Evolutionary conservation across 1,140 invertebrate species (phyloP).

Genomic region (Drosophila serrata): DNA sequence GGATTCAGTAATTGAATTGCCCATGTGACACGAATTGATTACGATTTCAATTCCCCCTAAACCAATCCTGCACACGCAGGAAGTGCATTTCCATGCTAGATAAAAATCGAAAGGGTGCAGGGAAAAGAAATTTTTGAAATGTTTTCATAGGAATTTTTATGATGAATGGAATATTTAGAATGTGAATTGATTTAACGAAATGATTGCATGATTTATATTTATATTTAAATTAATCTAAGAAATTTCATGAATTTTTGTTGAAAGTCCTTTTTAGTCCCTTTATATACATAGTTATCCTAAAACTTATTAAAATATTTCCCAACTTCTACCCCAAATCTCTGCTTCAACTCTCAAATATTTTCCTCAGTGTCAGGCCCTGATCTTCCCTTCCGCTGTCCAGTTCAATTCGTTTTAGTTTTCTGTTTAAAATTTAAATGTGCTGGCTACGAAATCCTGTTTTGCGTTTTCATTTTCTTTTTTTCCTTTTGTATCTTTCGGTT

Average conservation of each 20-base stretch:
- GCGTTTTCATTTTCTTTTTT: slow-evolving; percentile 7
- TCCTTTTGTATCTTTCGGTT: neutral
- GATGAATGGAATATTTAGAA: neutral
- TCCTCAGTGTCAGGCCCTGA: slow-evolving; percentile 10
- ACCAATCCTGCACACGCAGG: slow-evolving; percentile 30
- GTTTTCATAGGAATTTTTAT: neutral
- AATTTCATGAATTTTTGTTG: no score
- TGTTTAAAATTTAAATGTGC: slow-evolving; percentile 73
- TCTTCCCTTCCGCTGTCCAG: neutral
- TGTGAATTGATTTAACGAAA: no score
- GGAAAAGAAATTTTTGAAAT: neutral
- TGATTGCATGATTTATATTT: neutral
- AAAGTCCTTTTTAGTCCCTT: no score
- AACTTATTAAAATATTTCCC: neutral
- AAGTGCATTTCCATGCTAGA: slow-evolving; percentile 62
- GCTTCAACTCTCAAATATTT: neutral
- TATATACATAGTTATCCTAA: neutral
- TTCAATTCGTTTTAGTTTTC: slow-evolving; percentile 26
- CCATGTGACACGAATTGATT: slow-evolving; percentile 79
- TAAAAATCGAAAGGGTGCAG: slow-evolving; percentile 34
- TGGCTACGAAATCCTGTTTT: slow-evolving; percentile 71
- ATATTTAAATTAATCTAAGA: neutral
- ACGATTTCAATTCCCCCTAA: slow-evolving; percentile 43
- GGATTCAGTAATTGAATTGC: slow-evolving; percentile 70
- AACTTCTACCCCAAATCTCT: neutral